Conservation (phyloP, 2,113 vertebrate species). For the Pelecanoides urinatrix region DNA sequence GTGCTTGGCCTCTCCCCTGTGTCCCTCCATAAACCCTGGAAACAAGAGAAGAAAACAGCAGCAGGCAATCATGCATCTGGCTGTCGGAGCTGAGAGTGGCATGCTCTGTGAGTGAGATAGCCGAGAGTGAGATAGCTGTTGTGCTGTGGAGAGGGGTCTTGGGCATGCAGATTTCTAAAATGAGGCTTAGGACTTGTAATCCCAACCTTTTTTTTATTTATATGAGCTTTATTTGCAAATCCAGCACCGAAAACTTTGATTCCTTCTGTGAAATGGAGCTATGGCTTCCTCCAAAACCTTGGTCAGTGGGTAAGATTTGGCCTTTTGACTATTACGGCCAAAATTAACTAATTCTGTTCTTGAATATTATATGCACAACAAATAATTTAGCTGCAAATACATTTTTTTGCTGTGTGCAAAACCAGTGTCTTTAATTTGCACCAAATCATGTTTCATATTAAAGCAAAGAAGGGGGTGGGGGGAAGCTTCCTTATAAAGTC, state of each 20-base stretch:
- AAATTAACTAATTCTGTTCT: not conserved
- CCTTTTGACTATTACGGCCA: not conserved
- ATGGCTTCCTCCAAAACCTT: not conserved
- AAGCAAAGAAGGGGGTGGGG: not conserved
- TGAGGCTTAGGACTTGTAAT: not conserved
- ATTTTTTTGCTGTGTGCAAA: not conserved
- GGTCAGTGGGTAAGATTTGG: not conserved
- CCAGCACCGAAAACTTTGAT: not conserved
- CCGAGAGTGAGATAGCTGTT: not conserved
- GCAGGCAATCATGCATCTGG: not conserved
- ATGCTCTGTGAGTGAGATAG: not conserved
- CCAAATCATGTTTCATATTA: not conserved
- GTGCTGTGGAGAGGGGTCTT: not conserved
- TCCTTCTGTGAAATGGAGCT: not conserved
- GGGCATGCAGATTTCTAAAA: not conserved
- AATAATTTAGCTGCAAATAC: not conserved
- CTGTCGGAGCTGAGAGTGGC: not conserved
- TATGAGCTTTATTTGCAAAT: not conserved
- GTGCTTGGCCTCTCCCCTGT: not conserved
- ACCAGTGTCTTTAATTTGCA: not conserved
- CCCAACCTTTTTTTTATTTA: not conserved
- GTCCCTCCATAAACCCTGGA: not conserved
- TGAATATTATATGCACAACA: not conserved
- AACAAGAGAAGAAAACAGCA: not conserved
- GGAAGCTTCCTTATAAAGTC: not conserved